phyloP scores from a whole-genome alignment of 2,888 invertebrate species.

The Branchipolynoe longqiensis region DNA sequence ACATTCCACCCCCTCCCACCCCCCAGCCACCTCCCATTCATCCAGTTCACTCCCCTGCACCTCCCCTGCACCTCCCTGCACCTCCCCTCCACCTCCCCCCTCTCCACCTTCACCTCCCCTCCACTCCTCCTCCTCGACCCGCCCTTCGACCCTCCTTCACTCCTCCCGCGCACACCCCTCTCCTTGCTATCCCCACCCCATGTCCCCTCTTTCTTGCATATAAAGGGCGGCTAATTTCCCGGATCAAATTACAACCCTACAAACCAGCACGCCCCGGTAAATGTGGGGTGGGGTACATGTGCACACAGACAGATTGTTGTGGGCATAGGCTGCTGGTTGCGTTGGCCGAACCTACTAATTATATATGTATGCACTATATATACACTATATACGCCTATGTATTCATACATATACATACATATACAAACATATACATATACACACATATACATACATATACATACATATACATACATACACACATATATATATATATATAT shows the following conservation, averaged over 20 bases:
- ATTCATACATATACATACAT: too few relatives aligned
- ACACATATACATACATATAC: too few relatives aligned
- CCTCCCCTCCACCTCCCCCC: background rate
- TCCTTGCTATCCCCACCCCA: background rate
- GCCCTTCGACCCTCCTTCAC: background rate
- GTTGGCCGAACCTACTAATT: too few relatives aligned
- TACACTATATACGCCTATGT: too few relatives aligned
- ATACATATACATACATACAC: too few relatives aligned
- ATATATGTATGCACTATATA: too few relatives aligned
- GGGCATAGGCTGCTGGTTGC: background rate
- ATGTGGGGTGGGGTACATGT: constrained; percentile 27
- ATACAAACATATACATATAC: too few relatives aligned
- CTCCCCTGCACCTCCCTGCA: background rate
- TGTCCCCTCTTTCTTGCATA: background rate
- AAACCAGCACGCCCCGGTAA: constrained; percentile 43
- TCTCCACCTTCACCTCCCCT: background rate
- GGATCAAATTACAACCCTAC: constrained; percentile 48
- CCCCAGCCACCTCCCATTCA: too few relatives aligned
- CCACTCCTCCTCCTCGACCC: background rate
- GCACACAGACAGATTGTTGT: constrained; percentile 47
- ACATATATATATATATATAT: too few relatives aligned
- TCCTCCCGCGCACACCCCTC: background rate
- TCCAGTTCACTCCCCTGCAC: background rate
- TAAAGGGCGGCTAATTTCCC: constrained; percentile 43
- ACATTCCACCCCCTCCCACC: constrained; percentile 2